A percentile compares a stretch with the other conserved stretches of the same genome.
These are phyloP conservation scores for Tokudaia tokunoshimensis DNA, from an alignment of 2,797 vertebrate species.

Conservation along the genomic window DNA sequence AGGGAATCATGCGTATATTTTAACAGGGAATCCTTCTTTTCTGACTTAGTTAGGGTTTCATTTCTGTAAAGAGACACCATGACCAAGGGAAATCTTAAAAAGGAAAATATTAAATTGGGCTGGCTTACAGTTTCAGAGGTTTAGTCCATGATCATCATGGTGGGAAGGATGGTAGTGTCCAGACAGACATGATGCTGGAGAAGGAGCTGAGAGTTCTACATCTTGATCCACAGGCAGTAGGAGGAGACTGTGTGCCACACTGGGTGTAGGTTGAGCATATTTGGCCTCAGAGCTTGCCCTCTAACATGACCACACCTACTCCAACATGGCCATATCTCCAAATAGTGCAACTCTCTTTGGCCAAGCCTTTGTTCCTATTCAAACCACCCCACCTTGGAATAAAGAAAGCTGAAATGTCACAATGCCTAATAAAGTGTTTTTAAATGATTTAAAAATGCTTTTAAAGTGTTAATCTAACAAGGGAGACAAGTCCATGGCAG, in stretches of 20 bases:
- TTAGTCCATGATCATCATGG: neutral
- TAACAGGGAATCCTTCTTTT: conserved; percentile 30
- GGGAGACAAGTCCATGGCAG: neutral
- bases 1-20: conserved; percentile 44
- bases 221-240: neutral
- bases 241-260: neutral
- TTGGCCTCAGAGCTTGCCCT: neutral
- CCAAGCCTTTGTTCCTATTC: neutral
- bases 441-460: neutral
- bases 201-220: neutral
- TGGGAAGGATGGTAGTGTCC: neutral
- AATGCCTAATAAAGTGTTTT: conserved; percentile 26
- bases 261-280: neutral
- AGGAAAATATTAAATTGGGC: neutral
- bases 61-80: neutral
- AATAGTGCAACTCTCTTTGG: neutral
- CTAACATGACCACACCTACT: neutral
- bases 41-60: neutral
- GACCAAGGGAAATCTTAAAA: neutral
- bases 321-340: neutral
- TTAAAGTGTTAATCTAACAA: neutral
- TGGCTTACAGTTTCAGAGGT: neutral
- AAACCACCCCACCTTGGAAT: neutral
- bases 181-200: neutral
- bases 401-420: neutral